Evolutionary conservation across 2,888 invertebrate species (phyloP).

Genomic region (Diabrotica balteata): DNA sequence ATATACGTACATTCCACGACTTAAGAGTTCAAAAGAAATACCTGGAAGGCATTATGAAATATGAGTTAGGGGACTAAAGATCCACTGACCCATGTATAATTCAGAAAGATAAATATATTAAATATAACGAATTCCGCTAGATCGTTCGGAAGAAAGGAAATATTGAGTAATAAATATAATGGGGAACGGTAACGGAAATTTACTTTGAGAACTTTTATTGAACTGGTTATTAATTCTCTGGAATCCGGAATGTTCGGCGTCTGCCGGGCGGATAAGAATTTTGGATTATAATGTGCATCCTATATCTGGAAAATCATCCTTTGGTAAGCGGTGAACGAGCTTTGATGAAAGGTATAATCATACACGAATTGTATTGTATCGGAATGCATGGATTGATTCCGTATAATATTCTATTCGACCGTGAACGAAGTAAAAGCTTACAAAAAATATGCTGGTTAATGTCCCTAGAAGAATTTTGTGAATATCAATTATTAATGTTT

Average conservation of each 20-base stretch:
- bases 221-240: constrained; percentile 53
- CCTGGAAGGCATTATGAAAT: constrained; percentile 29
- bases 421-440: no score
- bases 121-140: constrained; percentile 50
- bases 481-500: no score
- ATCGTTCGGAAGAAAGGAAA: constrained; percentile 44
- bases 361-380: neutral
- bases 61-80: constrained; percentile 32
- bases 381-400: neutral
- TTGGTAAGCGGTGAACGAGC: constrained; percentile 12
- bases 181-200: constrained; percentile 53
- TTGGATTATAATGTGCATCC: constrained; percentile 43
- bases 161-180: constrained; percentile 54
- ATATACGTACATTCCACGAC: constrained; percentile 16
- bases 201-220: constrained; percentile 56
- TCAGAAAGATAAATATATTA: constrained; percentile 52
- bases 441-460: no score
- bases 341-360: constrained; percentile 15
- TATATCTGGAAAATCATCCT: constrained; percentile 31
- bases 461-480: no score
- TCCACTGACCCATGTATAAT: constrained; percentile 38
- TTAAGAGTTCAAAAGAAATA: constrained; percentile 31
- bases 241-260: constrained; percentile 37
- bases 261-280: constrained; percentile 38
- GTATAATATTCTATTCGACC: neutral